These are phyloP conservation scores for Ammodramus savannarum DNA, from an alignment of 2,113 vertebrate species.

Conservation along the genomic window DNA sequence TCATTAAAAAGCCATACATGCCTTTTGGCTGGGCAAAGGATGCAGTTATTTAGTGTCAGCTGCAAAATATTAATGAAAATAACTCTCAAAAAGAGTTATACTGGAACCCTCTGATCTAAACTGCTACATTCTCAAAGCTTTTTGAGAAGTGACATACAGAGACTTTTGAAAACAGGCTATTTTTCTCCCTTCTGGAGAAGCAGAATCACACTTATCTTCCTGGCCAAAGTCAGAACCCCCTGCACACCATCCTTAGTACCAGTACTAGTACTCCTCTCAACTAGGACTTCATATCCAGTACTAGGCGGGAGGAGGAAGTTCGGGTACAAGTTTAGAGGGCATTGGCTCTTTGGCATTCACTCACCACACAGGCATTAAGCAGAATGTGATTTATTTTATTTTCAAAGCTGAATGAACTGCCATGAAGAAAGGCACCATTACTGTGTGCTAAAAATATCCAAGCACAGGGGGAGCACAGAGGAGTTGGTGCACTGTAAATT, in stretches of 20 bases:
- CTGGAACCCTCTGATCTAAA: not conserved
- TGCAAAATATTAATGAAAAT: not conserved
- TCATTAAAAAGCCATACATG: not conserved
- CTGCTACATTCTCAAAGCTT: not conserved
- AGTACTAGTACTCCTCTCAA: not conserved
- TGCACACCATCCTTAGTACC: not conserved
- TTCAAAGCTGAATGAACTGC: slow-evolving; percentile 31
- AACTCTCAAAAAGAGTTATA: not conserved
- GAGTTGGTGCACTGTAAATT: slow-evolving; percentile 43
- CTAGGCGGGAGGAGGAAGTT: not conserved
- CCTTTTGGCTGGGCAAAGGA: not conserved
- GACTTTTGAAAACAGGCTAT: not conserved
- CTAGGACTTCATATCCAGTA: not conserved
- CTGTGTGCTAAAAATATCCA: slow-evolving; percentile 38
- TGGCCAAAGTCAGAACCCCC: not conserved
- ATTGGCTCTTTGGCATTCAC: not conserved
- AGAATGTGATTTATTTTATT: slow-evolving; percentile 23
- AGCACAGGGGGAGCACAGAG: slow-evolving; percentile 4
- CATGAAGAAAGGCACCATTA: slow-evolving; percentile 19
- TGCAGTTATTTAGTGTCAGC: not conserved
- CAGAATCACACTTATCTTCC: not conserved
- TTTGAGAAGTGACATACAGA: not conserved
- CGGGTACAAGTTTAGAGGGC: not conserved
- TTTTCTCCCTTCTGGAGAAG: not conserved
- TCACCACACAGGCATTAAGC: not conserved